Conservation (phyloP, 2,113 vertebrate species). For the Myotis yumanensis region DNA sequence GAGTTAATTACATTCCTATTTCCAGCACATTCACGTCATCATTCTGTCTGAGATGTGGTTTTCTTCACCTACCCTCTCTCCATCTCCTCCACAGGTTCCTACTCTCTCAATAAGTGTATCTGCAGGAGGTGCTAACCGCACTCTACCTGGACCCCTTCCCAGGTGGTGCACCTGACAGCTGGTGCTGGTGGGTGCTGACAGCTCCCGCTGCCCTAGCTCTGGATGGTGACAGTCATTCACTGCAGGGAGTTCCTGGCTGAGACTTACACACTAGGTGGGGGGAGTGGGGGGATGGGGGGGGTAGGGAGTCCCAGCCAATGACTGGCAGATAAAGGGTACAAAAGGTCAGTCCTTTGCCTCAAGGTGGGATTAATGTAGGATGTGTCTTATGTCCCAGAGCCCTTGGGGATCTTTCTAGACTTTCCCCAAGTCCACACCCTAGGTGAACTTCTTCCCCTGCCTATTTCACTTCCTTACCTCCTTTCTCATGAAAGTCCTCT, state of each 20-base stretch:
- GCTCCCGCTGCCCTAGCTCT: not conserved
- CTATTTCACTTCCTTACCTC: fast-evolving
- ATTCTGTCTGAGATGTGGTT: not conserved
- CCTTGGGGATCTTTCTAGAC: not conserved
- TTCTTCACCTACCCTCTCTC: not conserved
- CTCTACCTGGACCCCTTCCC: not conserved
- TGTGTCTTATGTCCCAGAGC: not conserved
- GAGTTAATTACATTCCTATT: not conserved
- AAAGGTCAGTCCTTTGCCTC: not conserved
- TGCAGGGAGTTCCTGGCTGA: not conserved
- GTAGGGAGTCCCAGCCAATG: not conserved
- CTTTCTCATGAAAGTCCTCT: too few species aligned
- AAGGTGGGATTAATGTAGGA: not conserved
- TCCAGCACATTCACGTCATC: fast-evolving
- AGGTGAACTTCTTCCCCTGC: not conserved
- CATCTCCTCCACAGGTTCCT: fast-evolving
- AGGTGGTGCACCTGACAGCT: not conserved
- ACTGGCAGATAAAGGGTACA: not conserved
- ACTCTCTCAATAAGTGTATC: not conserved
- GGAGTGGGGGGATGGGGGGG: too few species aligned
- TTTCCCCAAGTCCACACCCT: not conserved
- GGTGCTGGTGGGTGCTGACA: fast-evolving
- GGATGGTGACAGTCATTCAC: too few species aligned
- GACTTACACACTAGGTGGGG: fast-evolving
- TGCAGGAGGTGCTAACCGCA: not conserved